These are phyloP conservation scores for Vulpes vulpes DNA, from an alignment of 2,113 vertebrate genomes.

Conservation along the genomic window DNA sequence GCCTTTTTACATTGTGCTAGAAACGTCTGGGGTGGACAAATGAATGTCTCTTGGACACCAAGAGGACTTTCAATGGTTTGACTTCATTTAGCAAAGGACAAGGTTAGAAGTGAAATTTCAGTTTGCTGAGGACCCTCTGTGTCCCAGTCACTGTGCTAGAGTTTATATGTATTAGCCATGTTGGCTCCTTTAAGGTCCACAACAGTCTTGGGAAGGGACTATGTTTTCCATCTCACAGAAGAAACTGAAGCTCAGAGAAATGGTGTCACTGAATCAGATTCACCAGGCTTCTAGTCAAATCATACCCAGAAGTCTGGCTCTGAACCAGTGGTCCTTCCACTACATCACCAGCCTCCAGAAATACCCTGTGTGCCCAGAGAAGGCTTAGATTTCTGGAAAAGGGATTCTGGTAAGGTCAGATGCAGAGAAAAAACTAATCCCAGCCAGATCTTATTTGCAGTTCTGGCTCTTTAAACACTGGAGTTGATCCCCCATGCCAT, in stretches of 20 bases:
- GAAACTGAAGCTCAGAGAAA: slow-evolving; percentile 35
- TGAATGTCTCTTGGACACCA: background rate
- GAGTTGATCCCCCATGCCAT: background rate
- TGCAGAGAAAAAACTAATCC: background rate
- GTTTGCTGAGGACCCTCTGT: background rate
- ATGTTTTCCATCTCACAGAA: background rate
- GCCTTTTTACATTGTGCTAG: background rate
- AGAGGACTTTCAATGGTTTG: background rate
- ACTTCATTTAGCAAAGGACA: slow-evolving; percentile 37
- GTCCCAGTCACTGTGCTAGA: background rate
- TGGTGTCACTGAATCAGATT: background rate
- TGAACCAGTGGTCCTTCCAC: background rate
- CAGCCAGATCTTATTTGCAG: slow-evolving; percentile 30
- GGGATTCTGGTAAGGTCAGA: background rate
- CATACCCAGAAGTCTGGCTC: background rate
- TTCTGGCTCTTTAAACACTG: slow-evolving; percentile 30
- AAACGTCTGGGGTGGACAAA: background rate
- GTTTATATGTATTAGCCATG: too few relatives aligned
- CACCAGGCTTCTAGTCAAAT: background rate
- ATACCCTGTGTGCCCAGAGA: background rate
- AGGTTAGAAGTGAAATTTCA: background rate
- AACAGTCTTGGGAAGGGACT: background rate
- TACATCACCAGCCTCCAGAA: background rate
- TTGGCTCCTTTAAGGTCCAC: background rate
- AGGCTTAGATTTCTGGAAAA: background rate